Base-by-base conservation (phyloP, 2,797 vertebrate genomes). In the Bovichtus variegatus region DNA sequence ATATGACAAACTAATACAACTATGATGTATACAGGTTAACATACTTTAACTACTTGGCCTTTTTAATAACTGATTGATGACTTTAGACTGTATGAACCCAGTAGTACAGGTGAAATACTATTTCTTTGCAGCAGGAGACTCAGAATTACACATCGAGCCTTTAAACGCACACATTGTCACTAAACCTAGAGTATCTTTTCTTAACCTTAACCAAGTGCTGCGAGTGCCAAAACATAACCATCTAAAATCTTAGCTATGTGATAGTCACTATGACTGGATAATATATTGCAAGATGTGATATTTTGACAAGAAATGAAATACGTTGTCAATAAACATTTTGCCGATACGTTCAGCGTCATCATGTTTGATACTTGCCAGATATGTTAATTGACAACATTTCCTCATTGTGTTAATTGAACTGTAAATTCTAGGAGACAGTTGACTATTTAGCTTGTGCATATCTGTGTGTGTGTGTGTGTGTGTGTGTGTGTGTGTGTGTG, bases 401-500 rank as follows among this genome's bases (percentile, higher is more conserved):
- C 10, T 55, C 18, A 41, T 54, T 51, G 27, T 54, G 38, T 57
- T 64, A 7, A 40, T n/a, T n/a, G n/a, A 5, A 40, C 41, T 34
- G 4, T 46, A 0, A 58, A 34, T 69, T 47, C 9, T 31, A 6
- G 21, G 36, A 51, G 21, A 51, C 0, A 4, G 23, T 9, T 66
- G 27, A 13, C 2, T 60, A 7, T 36, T 38, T 9, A 47, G 13
- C 43, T 21, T 47, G 19, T 25, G n/a, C 18, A 34, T 76, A 3
- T 70, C 41, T n/a, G 12, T 19, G 34, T 54, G 21, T 41, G 55
- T 43, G 64, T 53, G 68, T 64, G 53, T 43, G 57, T 47, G 12
- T 54, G 47, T 67, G 25, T 34, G 8, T 1, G 9, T 53, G 62
- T 18, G 58, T 62, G 65, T 55, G 62, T 54, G 38, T 25, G 23